phyloP scores from a whole-genome alignment of 2,888 invertebrate species.

The Opisthograptis luteolata region DNA sequence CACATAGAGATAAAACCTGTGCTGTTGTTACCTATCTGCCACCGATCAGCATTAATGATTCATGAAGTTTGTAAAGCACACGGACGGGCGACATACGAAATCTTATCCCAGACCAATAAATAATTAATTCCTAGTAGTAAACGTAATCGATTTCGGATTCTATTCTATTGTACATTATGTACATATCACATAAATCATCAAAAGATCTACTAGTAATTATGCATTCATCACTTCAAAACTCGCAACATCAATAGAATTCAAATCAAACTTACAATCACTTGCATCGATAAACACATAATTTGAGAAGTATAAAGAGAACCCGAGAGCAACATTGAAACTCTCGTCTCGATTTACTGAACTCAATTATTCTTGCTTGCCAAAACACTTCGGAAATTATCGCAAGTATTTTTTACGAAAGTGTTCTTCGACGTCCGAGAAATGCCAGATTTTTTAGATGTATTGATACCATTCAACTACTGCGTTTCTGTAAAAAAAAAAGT shows the following conservation, averaged over 20 bases:
- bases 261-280: constrained; percentile 22
- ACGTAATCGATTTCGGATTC: no score
- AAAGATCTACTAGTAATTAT: constrained; percentile 6
- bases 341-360: constrained; percentile 32
- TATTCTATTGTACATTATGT: constrained; percentile 1
- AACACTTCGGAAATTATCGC: constrained; percentile 19
- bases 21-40: no score
- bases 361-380: constrained; percentile 32
- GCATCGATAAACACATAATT: constrained; percentile 21
- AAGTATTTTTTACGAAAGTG: not conserved
- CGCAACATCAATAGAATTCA: constrained; percentile 16
- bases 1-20: no score
- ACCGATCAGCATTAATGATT: no score
- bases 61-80: no score
- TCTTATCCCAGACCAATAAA: no score
- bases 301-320: constrained; percentile 18
- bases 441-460: not conserved
- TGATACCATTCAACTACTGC: no score
- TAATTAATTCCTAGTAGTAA: no score
- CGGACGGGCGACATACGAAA: no score
- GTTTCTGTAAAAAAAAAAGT: no score
- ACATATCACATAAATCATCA: constrained; percentile 4
- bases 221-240: constrained; percentile 19
- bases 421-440: not conserved
- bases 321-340: constrained; percentile 25